A percentile compares a stretch with the other conserved stretches of the same genome.
Conservation (phyloP, 53 echinoderm and acorn worm genomes). For the Echinometra lucunter region DNA sequence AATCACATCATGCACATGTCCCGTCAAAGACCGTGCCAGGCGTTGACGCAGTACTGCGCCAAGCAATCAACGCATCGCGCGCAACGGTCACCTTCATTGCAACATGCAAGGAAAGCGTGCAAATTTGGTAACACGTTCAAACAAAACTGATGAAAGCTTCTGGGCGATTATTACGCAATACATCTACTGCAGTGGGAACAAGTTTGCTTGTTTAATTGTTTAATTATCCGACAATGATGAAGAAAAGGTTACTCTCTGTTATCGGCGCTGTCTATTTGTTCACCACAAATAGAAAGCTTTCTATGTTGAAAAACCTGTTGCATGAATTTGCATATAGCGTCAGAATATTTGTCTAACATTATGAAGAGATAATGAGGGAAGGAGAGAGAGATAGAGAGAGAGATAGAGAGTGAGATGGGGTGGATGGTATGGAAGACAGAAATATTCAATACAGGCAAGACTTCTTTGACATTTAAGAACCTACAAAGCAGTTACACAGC, state of each 20-base stretch:
- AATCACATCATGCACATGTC: too few species aligned
- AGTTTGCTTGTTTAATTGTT: background rate
- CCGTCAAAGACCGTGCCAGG: background rate
- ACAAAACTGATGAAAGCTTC: background rate
- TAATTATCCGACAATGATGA: background rate
- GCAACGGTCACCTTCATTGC: background rate
- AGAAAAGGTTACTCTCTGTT: background rate
- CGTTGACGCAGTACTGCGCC: background rate
- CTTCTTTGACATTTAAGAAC: too few species aligned
- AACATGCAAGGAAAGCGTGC: background rate
- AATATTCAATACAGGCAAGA: too few species aligned
- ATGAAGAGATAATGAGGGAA: background rate
- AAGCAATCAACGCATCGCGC: background rate
- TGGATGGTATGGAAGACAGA: background rate
- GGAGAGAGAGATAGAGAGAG: conserved; percentile 12
- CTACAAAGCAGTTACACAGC: too few species aligned
- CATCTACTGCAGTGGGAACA: background rate
- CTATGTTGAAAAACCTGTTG: background rate
- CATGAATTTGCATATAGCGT: background rate
- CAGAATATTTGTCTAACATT: background rate
- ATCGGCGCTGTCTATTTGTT: background rate
- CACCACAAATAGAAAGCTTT: background rate
- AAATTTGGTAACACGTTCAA: background rate
- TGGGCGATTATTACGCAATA: background rate
- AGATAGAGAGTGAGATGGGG: background rate